Percentiles rank a stretch among this genome's conserved stretches.
phyloP scores from a whole-genome alignment of 2,888 invertebrate genomes.

The Teleogryllus oceanicus region DNA sequence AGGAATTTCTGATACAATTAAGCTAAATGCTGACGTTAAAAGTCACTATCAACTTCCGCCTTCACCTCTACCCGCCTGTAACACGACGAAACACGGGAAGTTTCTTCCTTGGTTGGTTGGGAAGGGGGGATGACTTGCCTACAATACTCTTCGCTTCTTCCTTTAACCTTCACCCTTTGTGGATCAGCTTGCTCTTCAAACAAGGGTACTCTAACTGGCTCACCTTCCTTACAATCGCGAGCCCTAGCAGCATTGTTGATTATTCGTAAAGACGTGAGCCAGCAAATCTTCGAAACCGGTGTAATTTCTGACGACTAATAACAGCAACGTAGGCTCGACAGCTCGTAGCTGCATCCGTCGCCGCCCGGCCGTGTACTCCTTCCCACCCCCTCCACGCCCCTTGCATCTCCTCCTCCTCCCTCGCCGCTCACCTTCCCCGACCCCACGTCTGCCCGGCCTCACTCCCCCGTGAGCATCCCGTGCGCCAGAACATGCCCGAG shows the following conservation, averaged over 20 bases:
- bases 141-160: no score
- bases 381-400: neutral
- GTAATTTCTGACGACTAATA: neutral
- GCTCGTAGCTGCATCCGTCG: neutral
- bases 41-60: no score
- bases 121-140: no score
- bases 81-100: no score
- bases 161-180: no score
- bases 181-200: no score
- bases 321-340: slow-evolving; percentile 6
- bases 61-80: no score
- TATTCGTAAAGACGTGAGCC: neutral
- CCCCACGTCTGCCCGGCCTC: neutral
- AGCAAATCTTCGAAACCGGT: neutral
- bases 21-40: no score
- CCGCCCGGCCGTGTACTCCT: neutral
- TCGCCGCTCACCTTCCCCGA: neutral
- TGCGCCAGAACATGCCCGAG: neutral
- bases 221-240: no score
- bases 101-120: no score
- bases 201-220: no score
- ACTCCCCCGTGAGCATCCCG: neutral
- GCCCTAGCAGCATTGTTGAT: neutral
- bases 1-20: no score
- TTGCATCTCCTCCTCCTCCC: neutral